Evolutionary conservation across 1,140 invertebrate genomes (phyloP), one percentile per base, ranked within the genome.

Genomic region (Caenorhabditis tropicalis): DNA sequence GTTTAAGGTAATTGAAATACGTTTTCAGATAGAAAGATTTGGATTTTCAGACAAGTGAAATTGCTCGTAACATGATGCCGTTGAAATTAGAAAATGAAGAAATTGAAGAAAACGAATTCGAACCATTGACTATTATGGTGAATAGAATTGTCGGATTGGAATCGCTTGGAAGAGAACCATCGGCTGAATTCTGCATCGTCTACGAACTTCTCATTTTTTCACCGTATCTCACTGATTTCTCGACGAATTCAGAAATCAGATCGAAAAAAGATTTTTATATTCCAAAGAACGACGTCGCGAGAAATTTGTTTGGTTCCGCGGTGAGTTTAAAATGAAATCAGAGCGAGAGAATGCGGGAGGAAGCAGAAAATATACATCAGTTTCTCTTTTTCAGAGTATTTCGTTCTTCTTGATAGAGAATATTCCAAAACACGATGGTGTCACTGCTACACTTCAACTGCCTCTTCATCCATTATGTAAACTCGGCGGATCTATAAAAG

Each of bases 1-100:
- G 31, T 89, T 89, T 60, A 89, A 90, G 82, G 88, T 84, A 4
- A 33, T 53, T 51, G 16, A 15, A 5, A 21, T 19, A 65, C 1
- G 7, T n/a, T 33, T 29, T 33, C 15, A 1, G n/a, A n/a, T n/a
- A n/a, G n/a, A n/a, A 36, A 36, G 16, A 16, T 5, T 51, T 51
- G 12, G 21, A 84, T 39, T 84, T 85, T 74, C 81, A 85, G 84
- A 65, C 53, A 74, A 48, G 43, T n/a, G 79, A 82, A 56, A 33
- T 36, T 2, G 84, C 84, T 39, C 58, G 70, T 29, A 82, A 82
- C 16, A 48, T 81, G 33, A 19, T 85, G 24, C 84, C 84, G 21
- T 10, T 82, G 24, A 21, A 81, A 53, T 7, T 53, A n/a, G 79
- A 81, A 33, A 29, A 39, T 29, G 24, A 2, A 16, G 79, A 81